phyloP scores from a whole-genome alignment of 2,888 invertebrate species.

The Eupithecia subfuscata region DNA sequence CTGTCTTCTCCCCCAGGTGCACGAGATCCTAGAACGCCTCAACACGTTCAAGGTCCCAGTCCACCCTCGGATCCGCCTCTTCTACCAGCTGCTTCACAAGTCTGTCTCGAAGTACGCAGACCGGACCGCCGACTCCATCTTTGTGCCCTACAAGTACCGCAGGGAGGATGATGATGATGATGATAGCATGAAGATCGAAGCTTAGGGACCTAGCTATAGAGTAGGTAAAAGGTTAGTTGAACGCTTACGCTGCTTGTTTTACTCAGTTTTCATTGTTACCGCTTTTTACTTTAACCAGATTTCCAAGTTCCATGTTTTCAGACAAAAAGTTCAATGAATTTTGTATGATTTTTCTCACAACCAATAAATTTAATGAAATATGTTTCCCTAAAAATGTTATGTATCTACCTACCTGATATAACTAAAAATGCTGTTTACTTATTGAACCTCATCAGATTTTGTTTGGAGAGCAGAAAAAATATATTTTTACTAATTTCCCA shows the following conservation, averaged over 20 bases:
- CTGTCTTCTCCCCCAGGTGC: conserved; percentile 41
- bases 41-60: conserved; percentile 54
- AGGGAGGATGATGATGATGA: background rate
- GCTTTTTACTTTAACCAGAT: background rate
- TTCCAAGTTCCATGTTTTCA: no score
- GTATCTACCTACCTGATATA: no score
- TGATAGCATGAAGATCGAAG: background rate
- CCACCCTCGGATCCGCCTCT: conserved; percentile 59
- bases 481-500: background rate
- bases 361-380: no score
- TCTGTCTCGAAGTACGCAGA: conserved; percentile 47
- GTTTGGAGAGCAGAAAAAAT: background rate
- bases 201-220: background rate
- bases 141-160: conserved; percentile 50
- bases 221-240: background rate
- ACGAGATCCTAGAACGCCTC: conserved; percentile 49
- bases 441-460: conserved; percentile 2
- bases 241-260: background rate
- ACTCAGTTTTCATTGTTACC: background rate
- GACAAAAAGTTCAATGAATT: no score
- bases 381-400: no score
- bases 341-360: no score
- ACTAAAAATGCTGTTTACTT: background rate
- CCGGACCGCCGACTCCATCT: conserved; percentile 51
- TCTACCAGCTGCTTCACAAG: conserved; percentile 55